Evolutionary conservation across 2,888 invertebrate species (phyloP).

Genomic region (Helobdella robusta): DNA sequence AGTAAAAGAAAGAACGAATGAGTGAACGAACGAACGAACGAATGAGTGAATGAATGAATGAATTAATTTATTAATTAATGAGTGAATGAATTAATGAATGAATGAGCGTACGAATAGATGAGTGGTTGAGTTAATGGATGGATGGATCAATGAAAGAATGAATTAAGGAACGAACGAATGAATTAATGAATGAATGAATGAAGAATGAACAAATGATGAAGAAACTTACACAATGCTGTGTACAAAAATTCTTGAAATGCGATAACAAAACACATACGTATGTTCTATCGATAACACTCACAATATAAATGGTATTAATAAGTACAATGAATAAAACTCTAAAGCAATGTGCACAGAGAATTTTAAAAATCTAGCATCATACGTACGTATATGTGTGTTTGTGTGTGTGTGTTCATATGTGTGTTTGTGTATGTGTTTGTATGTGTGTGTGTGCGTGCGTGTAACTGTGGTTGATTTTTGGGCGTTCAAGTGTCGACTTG

Average conservation of each 20-base stretch:
- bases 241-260: neutral
- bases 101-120: slow-evolving; percentile 16
- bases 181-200: slow-evolving; percentile 5
- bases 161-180: neutral
- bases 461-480: too few species aligned
- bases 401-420: neutral
- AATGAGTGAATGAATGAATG: slow-evolving; percentile 25
- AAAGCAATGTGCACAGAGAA: too few species aligned
- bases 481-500: too few species aligned
- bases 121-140: slow-evolving; percentile 14
- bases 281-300: too few species aligned
- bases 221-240: neutral
- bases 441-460: slow-evolving; percentile 4
- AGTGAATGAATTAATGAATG: slow-evolving; percentile 24
- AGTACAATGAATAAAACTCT: too few species aligned
- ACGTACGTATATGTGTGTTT: too few species aligned
- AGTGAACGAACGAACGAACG: slow-evolving; percentile 26
- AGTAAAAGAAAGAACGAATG: slow-evolving; percentile 24
- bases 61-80: slow-evolving; percentile 18
- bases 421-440: neutral
- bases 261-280: neutral
- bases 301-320: too few species aligned
- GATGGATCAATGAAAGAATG: slow-evolving; percentile 1
- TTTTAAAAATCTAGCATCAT: neutral
- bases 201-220: neutral